Conservation (phyloP, 2,113 vertebrate genomes). For the Xiphophorus hellerii region DNA sequence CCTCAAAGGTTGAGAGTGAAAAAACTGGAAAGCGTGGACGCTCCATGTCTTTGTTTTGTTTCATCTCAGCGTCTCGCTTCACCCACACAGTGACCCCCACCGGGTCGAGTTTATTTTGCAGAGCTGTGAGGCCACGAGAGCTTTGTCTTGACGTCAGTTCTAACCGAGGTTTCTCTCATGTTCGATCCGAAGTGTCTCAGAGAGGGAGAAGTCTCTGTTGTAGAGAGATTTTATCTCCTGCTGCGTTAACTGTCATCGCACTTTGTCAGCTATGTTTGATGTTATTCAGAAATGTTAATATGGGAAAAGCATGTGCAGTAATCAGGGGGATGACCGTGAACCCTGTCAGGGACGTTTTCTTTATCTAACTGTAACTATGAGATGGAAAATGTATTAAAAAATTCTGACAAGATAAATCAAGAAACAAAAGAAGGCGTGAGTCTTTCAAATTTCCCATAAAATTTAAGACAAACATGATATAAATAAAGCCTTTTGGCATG, state of each 20-base stretch:
- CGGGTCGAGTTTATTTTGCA: slow-evolving; percentile 14
- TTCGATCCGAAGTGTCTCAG: slow-evolving; percentile 13
- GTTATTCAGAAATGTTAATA: slow-evolving; percentile 37
- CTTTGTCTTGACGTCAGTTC: slow-evolving; percentile 12
- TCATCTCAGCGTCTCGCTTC: slow-evolving; percentile 22
- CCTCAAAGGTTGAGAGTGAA: slow-evolving; percentile 1
- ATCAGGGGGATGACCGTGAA: neutral
- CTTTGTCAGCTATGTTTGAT: slow-evolving; percentile 2
- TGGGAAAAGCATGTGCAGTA: slow-evolving; percentile 9
- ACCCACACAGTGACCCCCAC: slow-evolving; percentile 27
- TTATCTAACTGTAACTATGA: neutral
- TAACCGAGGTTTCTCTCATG: slow-evolving; percentile 23
- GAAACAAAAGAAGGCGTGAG: neutral
- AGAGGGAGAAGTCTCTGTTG: slow-evolving; percentile 14
- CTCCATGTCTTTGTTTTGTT: neutral
- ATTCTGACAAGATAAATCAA: neutral
- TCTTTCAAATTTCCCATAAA: slow-evolving; percentile 16
- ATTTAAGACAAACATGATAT: slow-evolving; percentile 25
- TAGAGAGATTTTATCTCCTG: slow-evolving; percentile 7
- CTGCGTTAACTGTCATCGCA: slow-evolving; percentile 24
- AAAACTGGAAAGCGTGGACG: slow-evolving; percentile 5
- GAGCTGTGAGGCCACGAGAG: slow-evolving; percentile 16
- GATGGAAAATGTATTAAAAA: no score
- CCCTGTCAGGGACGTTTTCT: neutral
- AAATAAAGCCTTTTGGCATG: slow-evolving; percentile 44